Evolutionary conservation across 2,797 vertebrate genomes (phyloP).

Genomic region (Myiotriccus ornatus): DNA sequence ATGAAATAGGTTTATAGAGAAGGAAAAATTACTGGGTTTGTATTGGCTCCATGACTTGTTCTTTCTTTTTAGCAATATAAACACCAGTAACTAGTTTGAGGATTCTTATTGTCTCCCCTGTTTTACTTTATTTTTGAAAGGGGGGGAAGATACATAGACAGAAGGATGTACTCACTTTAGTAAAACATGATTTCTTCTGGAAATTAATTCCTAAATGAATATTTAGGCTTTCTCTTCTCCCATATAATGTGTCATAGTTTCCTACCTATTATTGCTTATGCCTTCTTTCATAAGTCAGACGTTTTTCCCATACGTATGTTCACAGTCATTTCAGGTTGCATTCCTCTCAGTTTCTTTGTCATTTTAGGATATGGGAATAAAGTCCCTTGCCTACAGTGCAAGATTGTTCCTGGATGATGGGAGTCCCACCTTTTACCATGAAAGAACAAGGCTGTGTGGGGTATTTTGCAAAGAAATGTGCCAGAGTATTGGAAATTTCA

Average conservation of each 20-base stretch:
- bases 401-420: not conserved
- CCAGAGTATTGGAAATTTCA: not conserved
- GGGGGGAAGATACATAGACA: not conserved
- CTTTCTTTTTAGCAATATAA: not conserved
- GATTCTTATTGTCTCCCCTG: not conserved
- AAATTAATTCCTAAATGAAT: not conserved
- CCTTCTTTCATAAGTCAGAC: not conserved
- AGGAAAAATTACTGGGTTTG: not conserved
- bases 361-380: not conserved
- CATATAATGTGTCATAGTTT: not conserved
- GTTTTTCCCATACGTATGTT: not conserved
- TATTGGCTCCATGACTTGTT: not conserved
- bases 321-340: accelerated
- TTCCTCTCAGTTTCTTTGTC: not conserved
- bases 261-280: not conserved
- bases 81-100: not conserved
- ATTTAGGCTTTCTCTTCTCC: not conserved
- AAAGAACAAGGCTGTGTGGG: not conserved
- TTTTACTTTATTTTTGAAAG: not conserved
- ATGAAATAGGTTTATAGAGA: not conserved
- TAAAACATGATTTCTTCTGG: not conserved
- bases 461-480: not conserved
- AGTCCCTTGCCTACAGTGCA: not conserved
- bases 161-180: not conserved
- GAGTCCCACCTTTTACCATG: not conserved